Percentiles rank a stretch among this genome's conserved stretches.
These are phyloP conservation scores for Drosophila aff. DNA, from an alignment of 1,140 invertebrate species.

Conservation along the genomic window DNA sequence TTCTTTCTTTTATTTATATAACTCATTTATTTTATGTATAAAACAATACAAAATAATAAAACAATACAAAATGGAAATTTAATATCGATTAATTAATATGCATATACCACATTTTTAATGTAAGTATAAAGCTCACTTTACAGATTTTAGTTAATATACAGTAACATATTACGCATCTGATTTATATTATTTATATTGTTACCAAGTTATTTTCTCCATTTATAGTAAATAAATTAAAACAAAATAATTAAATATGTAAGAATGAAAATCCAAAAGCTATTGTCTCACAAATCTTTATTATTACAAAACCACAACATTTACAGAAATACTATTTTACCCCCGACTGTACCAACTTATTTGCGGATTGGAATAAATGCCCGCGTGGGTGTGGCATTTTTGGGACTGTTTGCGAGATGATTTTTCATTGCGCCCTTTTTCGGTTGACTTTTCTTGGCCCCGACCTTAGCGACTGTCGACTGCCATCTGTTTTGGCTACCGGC, in stretches of 20 bases:
- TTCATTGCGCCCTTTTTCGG: conserved; percentile 63
- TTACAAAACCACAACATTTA: neutral
- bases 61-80: too few relatives aligned
- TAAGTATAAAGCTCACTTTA: neutral
- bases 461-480: conserved; percentile 17
- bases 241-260: too few relatives aligned
- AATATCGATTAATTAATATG: neutral
- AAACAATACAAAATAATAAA: too few relatives aligned
- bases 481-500: conserved; percentile 67
- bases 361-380: conserved; percentile 34
- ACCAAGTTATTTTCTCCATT: neutral
- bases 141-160: neutral
- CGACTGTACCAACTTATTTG: conserved; percentile 3
- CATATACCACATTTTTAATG: neutral
- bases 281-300: neutral
- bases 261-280: neutral
- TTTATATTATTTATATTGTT: neutral
- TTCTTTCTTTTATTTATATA: too few relatives aligned
- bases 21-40: too few relatives aligned
- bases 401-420: conserved; percentile 80
- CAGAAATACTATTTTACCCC: too few relatives aligned
- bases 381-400: conserved; percentile 45
- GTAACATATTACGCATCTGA: neutral
- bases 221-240: too few relatives aligned
- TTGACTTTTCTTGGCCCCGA: conserved; percentile 24